Evolutionary conservation across 1,140 invertebrate species (phyloP), one percentile per base, ranked within the genome.

Genomic region (Macrotrachela quadricornifera): DNA sequence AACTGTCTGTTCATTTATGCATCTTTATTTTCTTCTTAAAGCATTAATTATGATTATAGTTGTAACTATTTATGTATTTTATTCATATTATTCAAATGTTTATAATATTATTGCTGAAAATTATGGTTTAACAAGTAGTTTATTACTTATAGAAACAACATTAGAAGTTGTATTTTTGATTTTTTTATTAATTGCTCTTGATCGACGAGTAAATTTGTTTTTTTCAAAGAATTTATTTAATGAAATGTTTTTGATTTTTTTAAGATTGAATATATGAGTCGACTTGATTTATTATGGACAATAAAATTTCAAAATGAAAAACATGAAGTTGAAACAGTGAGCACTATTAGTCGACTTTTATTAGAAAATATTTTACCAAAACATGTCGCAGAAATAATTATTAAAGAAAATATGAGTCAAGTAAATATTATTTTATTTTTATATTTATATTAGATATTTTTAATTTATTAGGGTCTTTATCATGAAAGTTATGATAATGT

Each of bases 371-470:
- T 94, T 56, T 73, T 94, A 41, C 87, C 87, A 10, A 77, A 81
- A 49, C 85, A 90, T 71, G 87, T 94, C 39, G 85, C 85, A 39
- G 82, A 81, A 30, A 85, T 91, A 70, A 92, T 95, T 71, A 72
- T 92, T 49, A 82, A 61, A n/a, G 69, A 39, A 62, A 65, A 42
- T 56, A 64, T 54, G 69, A 39, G 62, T 64, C 43, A 57, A 45
- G 71, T 71, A 54, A 56, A 58, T 55, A 10, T 61, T 66, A 42
- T 59, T 59, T 57, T 39, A 58, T 59, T 57, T n/a, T 30, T 30
- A 2, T 30, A 30, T 30, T 30, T 30, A 30, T 30, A 30, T n/a
- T n/a, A 30, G 21, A 30, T 30, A 30, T 30, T 39, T 15, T 50
- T 55, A 15, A 44, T 58, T 18, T 57, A 59, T 48, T 79, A 83